These are phyloP conservation scores for Pristionchus exspectatus DNA, from an alignment of 2,888 invertebrate genomes.

Conservation along the genomic window DNA sequence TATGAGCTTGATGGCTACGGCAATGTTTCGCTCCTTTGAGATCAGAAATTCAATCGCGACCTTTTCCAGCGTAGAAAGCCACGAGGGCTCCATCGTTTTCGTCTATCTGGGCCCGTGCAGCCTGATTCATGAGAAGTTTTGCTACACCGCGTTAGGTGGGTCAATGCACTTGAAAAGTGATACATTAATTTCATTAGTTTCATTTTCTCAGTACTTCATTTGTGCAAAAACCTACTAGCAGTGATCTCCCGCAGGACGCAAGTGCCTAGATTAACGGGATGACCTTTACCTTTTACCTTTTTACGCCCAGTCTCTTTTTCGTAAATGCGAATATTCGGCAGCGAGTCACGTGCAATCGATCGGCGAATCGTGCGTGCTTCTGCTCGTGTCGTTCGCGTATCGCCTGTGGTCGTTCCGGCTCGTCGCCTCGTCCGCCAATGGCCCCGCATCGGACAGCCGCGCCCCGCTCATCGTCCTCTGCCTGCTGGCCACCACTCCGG, in stretches of 20 bases:
- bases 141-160: conserved; percentile 11
- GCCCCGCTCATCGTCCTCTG: not conserved
- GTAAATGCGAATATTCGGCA: too few species aligned
- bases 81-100: conserved; percentile 7
- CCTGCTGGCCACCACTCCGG: not conserved
- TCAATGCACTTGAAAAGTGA: too few species aligned
- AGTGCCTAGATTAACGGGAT: too few species aligned
- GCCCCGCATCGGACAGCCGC: not conserved
- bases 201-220: too few species aligned
- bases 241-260: too few species aligned
- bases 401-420: not conserved
- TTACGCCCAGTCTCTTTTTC: too few species aligned
- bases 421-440: not conserved
- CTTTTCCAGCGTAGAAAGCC: not conserved
- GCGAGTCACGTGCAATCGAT: not conserved
- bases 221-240: too few species aligned
- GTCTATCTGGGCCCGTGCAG: not conserved
- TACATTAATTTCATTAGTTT: too few species aligned
- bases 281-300: too few species aligned
- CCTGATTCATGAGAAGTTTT: not conserved
- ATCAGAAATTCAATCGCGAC: too few species aligned
- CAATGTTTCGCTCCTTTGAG: too few species aligned
- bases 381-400: not conserved
- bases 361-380: not conserved
- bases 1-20: not conserved